Evolutionary conservation across 2,797 vertebrate genomes (phyloP), one percentile per base, ranked within the genome.

Genomic region (Sebastes umbrosus): DNA sequence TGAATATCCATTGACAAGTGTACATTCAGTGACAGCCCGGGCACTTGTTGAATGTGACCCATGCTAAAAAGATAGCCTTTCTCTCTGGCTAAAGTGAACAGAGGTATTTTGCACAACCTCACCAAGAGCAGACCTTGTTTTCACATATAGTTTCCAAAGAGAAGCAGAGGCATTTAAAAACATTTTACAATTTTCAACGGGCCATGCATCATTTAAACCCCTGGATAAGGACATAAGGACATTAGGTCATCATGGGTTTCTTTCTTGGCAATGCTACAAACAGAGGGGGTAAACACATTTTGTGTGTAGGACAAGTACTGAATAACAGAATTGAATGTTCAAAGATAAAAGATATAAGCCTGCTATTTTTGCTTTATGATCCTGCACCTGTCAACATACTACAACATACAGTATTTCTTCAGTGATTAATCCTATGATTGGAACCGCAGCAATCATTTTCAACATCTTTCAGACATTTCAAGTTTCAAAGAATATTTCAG

Each of bases 401-500:
- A 75, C 63, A 84, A 77, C 74, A 80, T 57, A 18, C 14, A 46
- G 8, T 65, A 71, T 63, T 83, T 76, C 54, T 69, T 84, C 31
- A 80, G 22, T 66, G 72, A 71, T 83, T 85, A 55, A 68, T 72
- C 57, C 57, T 60, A 25, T 81, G 8, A 18, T 83, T 60, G 58
- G 20, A 86, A 80, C 69, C 16, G 6, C 39, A 86, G n/a, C 70
- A 32, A 70, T 84, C 3, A 76, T 74, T 71, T 81, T 84, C 20
- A 78, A 60, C 46, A 85, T 76, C 52, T 84, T 84, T 87, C 57
- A 80, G 86, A 88, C 73, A 85, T 85, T 90, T 92, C 85, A 91
- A 92, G 91, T 93, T 93, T 91, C 64, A 90, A 93, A 92, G 79
- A 84, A 92, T 89, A 89, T 84, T 92, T 92, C 77, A 88, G 82